Base-by-base conservation (phyloP, 2,797 vertebrate genomes). In the Halcyon chelicuti region DNA sequence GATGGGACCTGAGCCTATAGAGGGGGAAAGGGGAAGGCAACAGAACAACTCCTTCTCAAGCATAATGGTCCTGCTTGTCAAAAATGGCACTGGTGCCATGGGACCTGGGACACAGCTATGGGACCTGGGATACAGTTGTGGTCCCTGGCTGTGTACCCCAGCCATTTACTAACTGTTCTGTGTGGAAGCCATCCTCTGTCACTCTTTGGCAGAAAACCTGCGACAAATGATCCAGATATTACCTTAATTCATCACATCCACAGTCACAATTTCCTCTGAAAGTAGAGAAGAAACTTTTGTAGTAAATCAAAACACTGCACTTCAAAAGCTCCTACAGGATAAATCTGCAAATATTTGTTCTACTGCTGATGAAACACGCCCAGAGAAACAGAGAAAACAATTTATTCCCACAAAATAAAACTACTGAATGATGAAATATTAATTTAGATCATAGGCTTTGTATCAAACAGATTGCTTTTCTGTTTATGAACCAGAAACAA, bases 401-500 rank as follows among this genome's bases (percentile, higher is more conserved):
- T 95, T 87, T 88, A 85, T 91, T 95, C 83, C 40, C 40, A 87
- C 86, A 88, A 92, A 93, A 92, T 79, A 92, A 93, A 96, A 95
- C 49, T 87, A 67, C 67, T 79, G 63, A 67, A 79, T 76, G 33
- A 68, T 93, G 80, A 82, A 80, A 77, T 79, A 88, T 61, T 90
- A 93, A 91, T 93, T 96, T 94, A 87, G 39, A 79, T 61, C 51
- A 86, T 54, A 54, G 51, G 33, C 55, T 74, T 96, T 86, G 33
- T 85, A 65, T 88, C 74, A 95, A 63, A 82, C 39, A 66, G 79
- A 88, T 92, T 81, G 60, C 26, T 33, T 88, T 96, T 90, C 74
- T 62, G 61, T 86, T 86, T 92, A 92, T 79, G 66, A 94, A 28
- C 40, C 42, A 70, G 73, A 86, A 95, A 95, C 29, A 94, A 86